Base-by-base conservation (phyloP, 2,113 vertebrate genomes). In the Saccopteryx leptura region DNA sequence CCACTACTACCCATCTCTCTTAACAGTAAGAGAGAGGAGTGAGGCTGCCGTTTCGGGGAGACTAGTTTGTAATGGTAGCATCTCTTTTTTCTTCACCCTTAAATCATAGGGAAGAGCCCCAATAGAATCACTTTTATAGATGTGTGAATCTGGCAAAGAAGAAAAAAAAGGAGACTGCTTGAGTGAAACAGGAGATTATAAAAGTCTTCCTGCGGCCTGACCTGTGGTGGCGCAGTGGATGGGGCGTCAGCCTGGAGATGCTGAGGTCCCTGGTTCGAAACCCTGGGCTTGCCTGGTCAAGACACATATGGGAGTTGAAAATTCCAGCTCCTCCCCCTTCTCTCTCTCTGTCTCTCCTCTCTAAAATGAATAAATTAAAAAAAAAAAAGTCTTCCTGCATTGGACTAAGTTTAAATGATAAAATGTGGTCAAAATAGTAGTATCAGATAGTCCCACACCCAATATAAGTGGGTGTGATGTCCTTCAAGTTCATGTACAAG, bases 321-420 rank as follows among this genome's bases (percentile, higher is more conserved):
- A n/a, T n/a, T n/a, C n/a, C n/a, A n/a, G n/a, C n/a, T n/a, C n/a
- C n/a, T n/a, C n/a, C n/a, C n/a, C n/a, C n/a, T n/a, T n/a, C n/a
- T n/a, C n/a, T n/a, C n/a, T n/a, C n/a, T n/a, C n/a, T n/a, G n/a
- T n/a, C n/a, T n/a, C n/a, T n/a, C n/a, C n/a, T n/a, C n/a, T n/a
- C n/a, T n/a, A n/a, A n/a, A n/a, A n/a, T n/a, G n/a, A n/a, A n/a
- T n/a, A n/a, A n/a, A n/a, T n/a, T n/a, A n/a, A n/a, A n/a, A n/a
- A n/a, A n/a, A n/a, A n/a, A 31, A 89, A 76, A 58, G 1, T 24
- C 69, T 28, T 23, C 46, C 9, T 65, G 24, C 13, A 50, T 7
- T 92, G 31, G 9, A 71, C 28, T 69, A 88, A 71, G 65, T 68
- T 82, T 74, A 82, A 61, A 48, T 80, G 85, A 82, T 85, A 28